Base-by-base conservation (phyloP, 2,113 vertebrate genomes). In the Periophthalmus modestus region DNA sequence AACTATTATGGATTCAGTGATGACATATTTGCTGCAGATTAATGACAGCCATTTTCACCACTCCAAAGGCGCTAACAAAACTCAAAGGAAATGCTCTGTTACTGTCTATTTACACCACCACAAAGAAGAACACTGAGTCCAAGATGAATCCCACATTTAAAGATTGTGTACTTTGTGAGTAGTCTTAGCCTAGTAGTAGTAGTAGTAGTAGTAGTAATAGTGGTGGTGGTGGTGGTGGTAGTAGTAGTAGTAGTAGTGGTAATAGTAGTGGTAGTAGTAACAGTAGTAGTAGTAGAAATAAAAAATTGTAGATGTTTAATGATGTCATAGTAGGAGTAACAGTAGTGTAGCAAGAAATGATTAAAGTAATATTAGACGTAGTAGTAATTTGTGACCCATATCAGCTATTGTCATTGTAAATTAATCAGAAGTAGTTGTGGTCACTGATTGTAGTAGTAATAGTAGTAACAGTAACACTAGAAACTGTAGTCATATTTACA, bases 1-100 rank as follows among this genome's bases (percentile, higher is more conserved):
- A 87, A 87, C 86, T 85, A 79, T 91, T 90, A 88, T 73, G 80
- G 85, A 68, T 58, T 82, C 69, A 85, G 81, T 34, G 43, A 85
- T 82, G 74, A 62, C 59, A 62, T 34, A 62, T 62, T 74, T 84
- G 77, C 82, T 84, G 78, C 75, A 69, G 55, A 83, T 82, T 81
- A 81, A 86, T 77, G 71, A 66, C 86, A 78, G 80, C 68, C 61
- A 72, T 89, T 78, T 69, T 68, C 68, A n/a, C 36, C 61, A 76
- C 71, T 21, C 71, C 66, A 68, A 62, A 67, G 73, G 28, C 28
- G 59, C 14, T 33, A 24, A 68, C 80, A 74, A 68, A 39, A 73
- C 73, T 82, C 72, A 83, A 73, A 86, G 83, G 66, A 7, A 66
- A 75, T 75, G 79, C 34, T 47, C 23, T 59, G 57, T 28, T 59